These are phyloP conservation scores for Coptotermes formosanus DNA, from an alignment of 1,140 invertebrate genomes.

Conservation along the genomic window DNA sequence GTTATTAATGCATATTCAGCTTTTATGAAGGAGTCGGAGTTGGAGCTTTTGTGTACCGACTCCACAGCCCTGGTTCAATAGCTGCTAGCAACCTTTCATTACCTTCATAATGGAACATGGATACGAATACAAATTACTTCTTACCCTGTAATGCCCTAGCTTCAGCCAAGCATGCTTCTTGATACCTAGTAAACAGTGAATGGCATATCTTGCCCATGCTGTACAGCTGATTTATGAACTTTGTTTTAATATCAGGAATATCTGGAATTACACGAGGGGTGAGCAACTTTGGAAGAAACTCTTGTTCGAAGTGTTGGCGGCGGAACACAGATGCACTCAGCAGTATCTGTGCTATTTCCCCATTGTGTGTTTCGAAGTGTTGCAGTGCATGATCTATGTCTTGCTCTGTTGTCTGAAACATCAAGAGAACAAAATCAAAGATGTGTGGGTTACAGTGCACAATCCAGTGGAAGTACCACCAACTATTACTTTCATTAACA, in stretches of 20 bases:
- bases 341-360: neutral
- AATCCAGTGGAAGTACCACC: too few relatives aligned
- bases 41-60: too few relatives aligned
- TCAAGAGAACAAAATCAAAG: neutral
- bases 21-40: too few relatives aligned
- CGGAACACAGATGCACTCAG: neutral
- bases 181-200: neutral
- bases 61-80: too few relatives aligned
- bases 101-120: neutral
- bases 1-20: too few relatives aligned
- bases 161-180: neutral
- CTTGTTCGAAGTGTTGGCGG: neutral
- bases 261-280: neutral
- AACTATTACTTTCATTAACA: too few relatives aligned
- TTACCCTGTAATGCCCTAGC: neutral
- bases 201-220: neutral
- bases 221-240: neutral
- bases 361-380: constrained; percentile 12
- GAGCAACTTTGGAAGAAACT: neutral
- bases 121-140: neutral
- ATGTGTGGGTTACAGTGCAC: too few relatives aligned
- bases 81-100: too few relatives aligned
- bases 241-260: neutral
- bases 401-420: neutral
- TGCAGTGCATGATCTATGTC: neutral